Base-by-base conservation (phyloP, 2,888 invertebrate genomes). In the Drosophila buzzatii region DNA sequence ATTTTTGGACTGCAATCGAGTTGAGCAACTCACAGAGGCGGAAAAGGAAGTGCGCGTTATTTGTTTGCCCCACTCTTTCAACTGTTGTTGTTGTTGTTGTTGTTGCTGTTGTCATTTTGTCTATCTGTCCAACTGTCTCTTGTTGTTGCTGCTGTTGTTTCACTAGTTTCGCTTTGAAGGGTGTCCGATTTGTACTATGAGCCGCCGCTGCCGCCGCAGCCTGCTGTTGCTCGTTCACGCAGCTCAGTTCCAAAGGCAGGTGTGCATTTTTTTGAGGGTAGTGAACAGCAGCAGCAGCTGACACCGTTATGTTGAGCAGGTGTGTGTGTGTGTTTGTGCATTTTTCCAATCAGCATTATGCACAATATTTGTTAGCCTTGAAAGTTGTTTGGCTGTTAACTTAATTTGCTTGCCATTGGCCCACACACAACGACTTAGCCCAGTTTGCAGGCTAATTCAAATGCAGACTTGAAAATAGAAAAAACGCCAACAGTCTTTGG, bases 11-110 rank as follows among this genome's bases (percentile, higher is more conserved):
- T 76, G 71, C 73, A 66, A 31, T 53, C 58, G 51, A 52, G 58
- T 58, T 37, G 23, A 56, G 56, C 35, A 60, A 59, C 35, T 27
- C 31, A 39, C n/a, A 53, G 53, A 61, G 56, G 37, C 77, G 79
- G 82, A 82, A 82, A 76, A 82, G 82, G 82, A 82, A 82, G 83
- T 82, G 78, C 83, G 82, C 82, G 31, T 82, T 82, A 81, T 82
- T 82, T 82, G 78, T 73, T 73, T 72, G 76, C 44, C 27, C 44
- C 53, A 51, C 49, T 51, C 49, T 51, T 33, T n/a, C 18, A 51
- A 2, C 8, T 39, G 18, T 51, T 42, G 49, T 12, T 41, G 23
- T 49, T 52, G 49, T 42, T 31, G 47, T 18, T 58, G 12, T 27
- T 45, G 55, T 68, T 70, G 67, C 20, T 37, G 58, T 31, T 55